These are phyloP conservation scores for Scopus umbretta DNA, from an alignment of 2,113 vertebrate genomes.

Conservation along the genomic window DNA sequence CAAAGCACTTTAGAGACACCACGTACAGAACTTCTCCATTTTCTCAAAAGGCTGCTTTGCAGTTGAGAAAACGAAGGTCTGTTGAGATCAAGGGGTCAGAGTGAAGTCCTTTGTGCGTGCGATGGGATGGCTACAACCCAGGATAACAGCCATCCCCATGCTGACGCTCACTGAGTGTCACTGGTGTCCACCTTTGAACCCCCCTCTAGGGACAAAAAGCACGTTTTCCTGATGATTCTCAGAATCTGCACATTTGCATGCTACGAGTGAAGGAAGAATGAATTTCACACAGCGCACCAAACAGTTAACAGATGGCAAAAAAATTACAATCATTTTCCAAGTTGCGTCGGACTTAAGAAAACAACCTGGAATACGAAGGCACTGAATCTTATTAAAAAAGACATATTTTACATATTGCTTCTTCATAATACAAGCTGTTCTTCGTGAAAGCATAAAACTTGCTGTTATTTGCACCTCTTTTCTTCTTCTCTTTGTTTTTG, in stretches of 20 bases:
- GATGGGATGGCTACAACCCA: neutral
- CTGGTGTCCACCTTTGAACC: neutral
- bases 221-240: neutral
- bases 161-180: neutral
- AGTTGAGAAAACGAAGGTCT: neutral
- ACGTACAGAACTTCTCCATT: rapidly evolving
- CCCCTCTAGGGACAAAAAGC: neutral
- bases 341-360: neutral
- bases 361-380: neutral
- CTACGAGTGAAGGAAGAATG: neutral
- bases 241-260: neutral
- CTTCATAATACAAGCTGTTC: neutral
- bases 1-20: neutral
- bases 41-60: neutral
- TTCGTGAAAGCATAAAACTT: neutral
- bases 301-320: neutral
- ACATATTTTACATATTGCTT: neutral
- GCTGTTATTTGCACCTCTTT: neutral
- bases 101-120: neutral
- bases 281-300: neutral
- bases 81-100: neutral
- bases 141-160: neutral
- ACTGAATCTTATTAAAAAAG: neutral
- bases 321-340: neutral
- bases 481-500: neutral